Conservation (phyloP, 2,113 vertebrate genomes). For the Gobio gobio region DNA sequence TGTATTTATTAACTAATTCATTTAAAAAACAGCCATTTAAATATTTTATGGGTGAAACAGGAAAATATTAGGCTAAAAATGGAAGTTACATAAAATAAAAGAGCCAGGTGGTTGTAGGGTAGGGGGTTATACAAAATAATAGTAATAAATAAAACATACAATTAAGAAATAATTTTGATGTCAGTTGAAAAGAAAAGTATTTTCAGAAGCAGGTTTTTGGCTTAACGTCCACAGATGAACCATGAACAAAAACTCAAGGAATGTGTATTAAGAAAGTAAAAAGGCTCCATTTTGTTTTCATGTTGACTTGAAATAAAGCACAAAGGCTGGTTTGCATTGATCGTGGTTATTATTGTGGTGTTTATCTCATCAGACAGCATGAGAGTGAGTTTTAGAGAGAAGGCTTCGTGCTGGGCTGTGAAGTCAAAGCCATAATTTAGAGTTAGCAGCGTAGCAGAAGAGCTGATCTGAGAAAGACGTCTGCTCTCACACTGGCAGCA, state of each 20-base stretch:
- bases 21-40: no score
- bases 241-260: not conserved
- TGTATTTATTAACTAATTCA: no score
- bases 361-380: slow-evolving; percentile 60
- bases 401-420: slow-evolving; percentile 66
- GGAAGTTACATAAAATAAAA: not conserved
- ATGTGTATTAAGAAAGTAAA: not conserved
- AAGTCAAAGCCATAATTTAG: slow-evolving; percentile 71
- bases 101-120: not conserved
- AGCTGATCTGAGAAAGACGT: slow-evolving; percentile 59
- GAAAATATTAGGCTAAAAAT: not conserved
- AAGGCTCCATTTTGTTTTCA: not conserved
- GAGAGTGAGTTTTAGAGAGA: slow-evolving; percentile 19
- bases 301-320: not conserved
- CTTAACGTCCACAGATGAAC: not conserved
- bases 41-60: not conserved
- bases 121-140: not conserved
- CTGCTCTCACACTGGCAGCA: slow-evolving; percentile 63
- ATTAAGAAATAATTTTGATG: not conserved
- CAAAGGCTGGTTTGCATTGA: slow-evolving; percentile 13
- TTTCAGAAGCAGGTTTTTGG: not conserved
- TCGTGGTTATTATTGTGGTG: slow-evolving; percentile 38
- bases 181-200: not conserved
- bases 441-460: slow-evolving; percentile 67
- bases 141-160: not conserved